Base-by-base conservation (phyloP, 2,888 invertebrate genomes). In the Heterodera filipjevi region DNA sequence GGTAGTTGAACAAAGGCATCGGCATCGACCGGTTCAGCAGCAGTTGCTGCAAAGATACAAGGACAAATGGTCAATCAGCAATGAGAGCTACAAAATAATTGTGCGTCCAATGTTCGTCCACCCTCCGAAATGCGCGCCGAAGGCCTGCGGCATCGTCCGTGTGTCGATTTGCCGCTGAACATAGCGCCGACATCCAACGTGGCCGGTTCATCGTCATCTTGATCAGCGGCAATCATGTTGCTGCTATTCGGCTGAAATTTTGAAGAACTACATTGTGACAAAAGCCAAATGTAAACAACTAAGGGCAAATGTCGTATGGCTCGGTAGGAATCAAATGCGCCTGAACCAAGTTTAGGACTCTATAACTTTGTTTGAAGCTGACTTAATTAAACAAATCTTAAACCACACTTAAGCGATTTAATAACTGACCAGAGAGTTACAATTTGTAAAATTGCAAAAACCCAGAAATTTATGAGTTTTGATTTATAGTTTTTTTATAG, bases 151-250 rank as follows among this genome's bases (percentile, higher is more conserved):
- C 32, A 32, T 2, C 75, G 59, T 6, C 75, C 75, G 33, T 75
- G 75, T 32, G 19, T 32, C 59, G 75, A 75, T 53, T 35, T 22
- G 19, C 75, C 66, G 1, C 46, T 75, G 68, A 75, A 75, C 59
- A 75, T 30, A 14, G 66, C 22, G 46, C 75, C 66, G 10, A 75
- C 46, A 75, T 75, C 64, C 75, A 75, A 33, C 59, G 27, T 19
- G 19, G 75, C 44, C 33, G 32, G n/a, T 30, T 75, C 75, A 5
- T 75, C 75, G 2, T 64, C 75, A n/a, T 8, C 66, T 33, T 68
- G n/a, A 46, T 12, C 46, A 14, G 44, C 33, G 27, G 39, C 49
- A 49, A 3, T 6, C 3, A 16, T 3, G 49, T 16, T 16, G 19
- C 16, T 49, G 49, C 12, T 14, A 19, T 19, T 49, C 49, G 10